Evolutionary conservation across 2,888 invertebrate genomes (phyloP), one percentile per base, ranked within the genome.

Genomic region (Noctua janthina): DNA sequence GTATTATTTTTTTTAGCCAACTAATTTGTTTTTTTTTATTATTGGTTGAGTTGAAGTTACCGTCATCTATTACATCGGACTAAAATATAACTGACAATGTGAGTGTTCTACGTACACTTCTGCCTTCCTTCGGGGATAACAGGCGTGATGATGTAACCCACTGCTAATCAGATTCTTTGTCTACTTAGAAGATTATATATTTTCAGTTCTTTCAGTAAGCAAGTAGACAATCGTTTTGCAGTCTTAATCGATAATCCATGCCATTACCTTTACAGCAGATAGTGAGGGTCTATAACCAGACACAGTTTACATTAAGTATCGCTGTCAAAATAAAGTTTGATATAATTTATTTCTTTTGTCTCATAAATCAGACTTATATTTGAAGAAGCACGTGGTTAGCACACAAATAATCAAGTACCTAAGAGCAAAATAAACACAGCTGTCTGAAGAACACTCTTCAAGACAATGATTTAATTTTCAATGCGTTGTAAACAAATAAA

Each of bases 241-340:
- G 54, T 69, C 17, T 29, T 54, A 23, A 7, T 43, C 46, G 84
- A 46, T 67, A 83, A 83, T 71, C 70, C 56, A 71, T 71, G 56
- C 43, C 78, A 59, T 70, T 39, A 23, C 8, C 20, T 23, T 10
- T n/a, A 66, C 39, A 59, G 3, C 20, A n/a, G 7, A n/a, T 46
- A 35, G 11, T 35, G 17, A 59, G 59, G 10, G 39, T 62, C 11
- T 64, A 11, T 23, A 39, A n/a, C 73, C 13, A 73, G 23, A 59
- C 23, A n/a, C 4, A 6, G 13, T 23, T 10, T 56, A n/a, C 8
- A 11, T 35, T 15, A 35, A 56, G 4, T 17, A 35, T 43, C 4
- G 13, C 23, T 20, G 17, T 20, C 10, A 4, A 39, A 13, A 39
- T 43, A 46, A 20, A n/a, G 29, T 46, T 17, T 23, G n/a, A 1